A percentile compares a stretch with the other conserved stretches of the same genome.
phyloP scores from a whole-genome alignment of 2,113 vertebrate species.

The Boleophthalmus pectinirostris region DNA sequence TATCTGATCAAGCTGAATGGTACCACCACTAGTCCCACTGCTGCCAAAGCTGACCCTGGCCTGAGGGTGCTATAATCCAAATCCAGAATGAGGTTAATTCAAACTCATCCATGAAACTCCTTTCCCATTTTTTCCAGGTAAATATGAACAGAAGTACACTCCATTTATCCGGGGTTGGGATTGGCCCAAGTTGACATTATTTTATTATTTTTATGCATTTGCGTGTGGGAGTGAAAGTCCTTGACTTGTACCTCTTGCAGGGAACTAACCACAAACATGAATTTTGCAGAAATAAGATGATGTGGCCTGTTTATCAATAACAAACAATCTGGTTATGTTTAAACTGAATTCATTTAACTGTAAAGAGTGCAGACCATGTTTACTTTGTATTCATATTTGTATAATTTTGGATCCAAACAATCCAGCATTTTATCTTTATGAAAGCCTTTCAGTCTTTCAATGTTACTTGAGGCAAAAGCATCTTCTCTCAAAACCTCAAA shows the following conservation, averaged over 20 bases:
- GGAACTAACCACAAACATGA: background rate
- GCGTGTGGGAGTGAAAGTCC: background rate
- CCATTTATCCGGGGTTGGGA: background rate
- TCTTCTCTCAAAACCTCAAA: slow-evolving; percentile 62
- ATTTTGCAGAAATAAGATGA: background rate
- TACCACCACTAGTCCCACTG: background rate
- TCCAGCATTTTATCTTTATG: slow-evolving; percentile 53
- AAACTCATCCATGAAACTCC: background rate
- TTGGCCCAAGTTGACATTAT: background rate
- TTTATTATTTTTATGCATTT: no score
- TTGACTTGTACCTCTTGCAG: background rate
- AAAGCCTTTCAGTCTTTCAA: slow-evolving; percentile 58
- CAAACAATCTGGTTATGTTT: background rate
- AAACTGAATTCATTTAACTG: background rate
- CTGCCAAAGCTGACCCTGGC: background rate
- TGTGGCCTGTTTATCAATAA: background rate
- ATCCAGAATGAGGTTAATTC: background rate
- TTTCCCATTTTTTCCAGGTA: background rate
- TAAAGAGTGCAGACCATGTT: background rate
- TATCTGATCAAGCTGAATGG: background rate
- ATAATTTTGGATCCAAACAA: background rate
- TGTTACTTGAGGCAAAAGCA: slow-evolving; percentile 67
- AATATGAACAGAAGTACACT: background rate
- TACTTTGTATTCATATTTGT: background rate
- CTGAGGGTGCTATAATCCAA: background rate